phyloP scores from a whole-genome alignment of 2,113 vertebrate species.

The Helogale parvula region DNA sequence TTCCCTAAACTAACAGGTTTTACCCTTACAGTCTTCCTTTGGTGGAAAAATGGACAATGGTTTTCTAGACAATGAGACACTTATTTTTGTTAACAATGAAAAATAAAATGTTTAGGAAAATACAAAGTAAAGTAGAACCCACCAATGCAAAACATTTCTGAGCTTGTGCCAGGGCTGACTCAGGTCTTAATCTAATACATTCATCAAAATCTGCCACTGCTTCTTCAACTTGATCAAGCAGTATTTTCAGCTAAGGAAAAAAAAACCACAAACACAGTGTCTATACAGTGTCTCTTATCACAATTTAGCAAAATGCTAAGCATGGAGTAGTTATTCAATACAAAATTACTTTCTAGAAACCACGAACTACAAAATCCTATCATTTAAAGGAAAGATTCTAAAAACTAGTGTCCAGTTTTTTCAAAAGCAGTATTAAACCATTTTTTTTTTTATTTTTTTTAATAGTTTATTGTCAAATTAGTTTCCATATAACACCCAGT shows the following conservation, averaged over 20 bases:
- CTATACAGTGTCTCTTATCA: not conserved
- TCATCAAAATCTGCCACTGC: constrained; percentile 98
- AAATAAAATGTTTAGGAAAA: constrained; percentile 41
- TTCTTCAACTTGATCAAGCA: constrained; percentile 98
- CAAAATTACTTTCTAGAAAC: constrained; percentile 15
- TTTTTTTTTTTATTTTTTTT: no score
- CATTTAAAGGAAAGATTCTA: constrained; percentile 44
- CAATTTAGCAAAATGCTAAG: not conserved
- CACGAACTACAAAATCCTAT: not conserved
- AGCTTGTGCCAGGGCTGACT: constrained; percentile 98
- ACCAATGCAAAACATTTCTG: constrained; percentile 99
- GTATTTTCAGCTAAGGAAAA: constrained; percentile 94
- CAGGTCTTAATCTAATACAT: constrained; percentile 95
- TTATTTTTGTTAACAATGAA: not conserved
- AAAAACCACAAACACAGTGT: constrained; percentile 29
- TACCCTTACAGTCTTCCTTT: not conserved
- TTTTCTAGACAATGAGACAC: not conserved
- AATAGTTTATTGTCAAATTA: no score
- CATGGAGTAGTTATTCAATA: constrained; percentile 11
- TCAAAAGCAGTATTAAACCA: not conserved
- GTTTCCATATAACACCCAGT: no score
- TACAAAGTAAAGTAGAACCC: constrained; percentile 76
- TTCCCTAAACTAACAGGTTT: not conserved
- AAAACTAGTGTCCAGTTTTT: constrained; percentile 19
- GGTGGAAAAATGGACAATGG: not conserved